Conservation (phyloP, 1,140 invertebrate species). For the Daktulosphaira vitifoliae region DNA sequence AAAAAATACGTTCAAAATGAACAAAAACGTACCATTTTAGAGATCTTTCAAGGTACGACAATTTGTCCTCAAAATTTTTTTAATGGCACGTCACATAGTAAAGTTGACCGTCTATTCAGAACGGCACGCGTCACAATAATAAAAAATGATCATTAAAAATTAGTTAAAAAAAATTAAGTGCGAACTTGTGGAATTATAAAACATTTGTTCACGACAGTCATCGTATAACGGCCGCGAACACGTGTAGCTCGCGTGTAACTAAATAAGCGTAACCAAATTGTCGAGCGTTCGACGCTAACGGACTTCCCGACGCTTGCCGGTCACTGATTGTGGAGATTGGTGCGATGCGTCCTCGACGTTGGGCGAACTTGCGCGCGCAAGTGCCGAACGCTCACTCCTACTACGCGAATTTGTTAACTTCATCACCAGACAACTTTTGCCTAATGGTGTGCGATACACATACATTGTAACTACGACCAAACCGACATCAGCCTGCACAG, state of each 20-base stretch:
- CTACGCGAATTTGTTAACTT: conserved; percentile 21
- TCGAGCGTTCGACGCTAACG: not conserved
- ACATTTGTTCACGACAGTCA: too few species aligned
- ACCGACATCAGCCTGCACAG: too few species aligned
- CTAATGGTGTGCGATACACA: not conserved
- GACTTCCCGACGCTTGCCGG: conserved; percentile 12
- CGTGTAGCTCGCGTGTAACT: conserved; percentile 14
- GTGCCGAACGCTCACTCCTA: conserved; percentile 11
- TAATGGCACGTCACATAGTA: not conserved
- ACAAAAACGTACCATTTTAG: conserved; percentile 21
- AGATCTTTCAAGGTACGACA: not conserved
- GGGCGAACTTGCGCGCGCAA: not conserved
- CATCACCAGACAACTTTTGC: not conserved
- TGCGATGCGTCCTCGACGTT: not conserved
- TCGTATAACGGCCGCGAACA: conserved; percentile 15
- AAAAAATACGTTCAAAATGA: too few species aligned
- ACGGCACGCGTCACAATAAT: too few species aligned
- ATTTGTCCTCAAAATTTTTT: not conserved
- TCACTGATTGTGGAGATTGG: conserved; percentile 13
- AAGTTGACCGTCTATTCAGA: too few species aligned
- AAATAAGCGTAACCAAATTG: too few species aligned
- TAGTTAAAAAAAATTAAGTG: too few species aligned
- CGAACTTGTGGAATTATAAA: too few species aligned
- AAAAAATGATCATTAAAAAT: too few species aligned
- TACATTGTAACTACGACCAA: too few species aligned